These are phyloP conservation scores for Spialia ferax DNA, from an alignment of 2,888 invertebrate genomes.

Conservation along the genomic window DNA sequence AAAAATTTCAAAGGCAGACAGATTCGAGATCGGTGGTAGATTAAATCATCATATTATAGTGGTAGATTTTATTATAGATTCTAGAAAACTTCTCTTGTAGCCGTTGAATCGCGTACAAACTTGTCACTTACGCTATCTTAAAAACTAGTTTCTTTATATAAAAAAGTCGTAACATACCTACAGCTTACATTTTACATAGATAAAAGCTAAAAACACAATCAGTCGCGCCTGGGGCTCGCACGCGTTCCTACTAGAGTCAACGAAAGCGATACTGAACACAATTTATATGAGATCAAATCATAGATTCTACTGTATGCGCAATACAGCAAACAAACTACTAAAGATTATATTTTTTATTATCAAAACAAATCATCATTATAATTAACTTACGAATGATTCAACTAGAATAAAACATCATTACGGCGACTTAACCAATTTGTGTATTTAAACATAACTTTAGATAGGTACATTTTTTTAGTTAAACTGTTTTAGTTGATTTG, in stretches of 20 bases:
- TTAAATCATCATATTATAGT: no score
- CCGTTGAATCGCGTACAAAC: constrained; percentile 11
- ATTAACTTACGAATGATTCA: no score
- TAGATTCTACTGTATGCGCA: not conserved
- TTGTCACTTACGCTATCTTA: constrained; percentile 48
- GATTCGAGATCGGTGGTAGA: constrained; percentile 16
- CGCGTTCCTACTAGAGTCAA: constrained; percentile 42
- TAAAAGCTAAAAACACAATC: constrained; percentile 73
- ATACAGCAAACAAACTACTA: not conserved
- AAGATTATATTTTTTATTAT: not conserved
- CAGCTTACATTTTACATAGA: constrained; percentile 57
- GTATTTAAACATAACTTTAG: no score
- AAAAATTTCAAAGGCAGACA: not conserved
- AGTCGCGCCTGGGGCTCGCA: constrained; percentile 69
- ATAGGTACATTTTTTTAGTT: no score
- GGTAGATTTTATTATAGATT: no score
- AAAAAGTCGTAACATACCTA: constrained; percentile 66
- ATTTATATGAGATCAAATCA: constrained; percentile 24
- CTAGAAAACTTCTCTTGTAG: constrained; percentile 6
- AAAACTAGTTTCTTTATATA: constrained; percentile 59
- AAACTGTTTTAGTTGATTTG: no score
- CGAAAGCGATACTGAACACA: constrained; percentile 27
- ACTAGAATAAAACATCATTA: no score
- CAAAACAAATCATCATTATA: not conserved
- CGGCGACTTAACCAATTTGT: no score